phyloP scores from a whole-genome alignment of 2,888 invertebrate genomes.

The Eupithecia inturbata region DNA sequence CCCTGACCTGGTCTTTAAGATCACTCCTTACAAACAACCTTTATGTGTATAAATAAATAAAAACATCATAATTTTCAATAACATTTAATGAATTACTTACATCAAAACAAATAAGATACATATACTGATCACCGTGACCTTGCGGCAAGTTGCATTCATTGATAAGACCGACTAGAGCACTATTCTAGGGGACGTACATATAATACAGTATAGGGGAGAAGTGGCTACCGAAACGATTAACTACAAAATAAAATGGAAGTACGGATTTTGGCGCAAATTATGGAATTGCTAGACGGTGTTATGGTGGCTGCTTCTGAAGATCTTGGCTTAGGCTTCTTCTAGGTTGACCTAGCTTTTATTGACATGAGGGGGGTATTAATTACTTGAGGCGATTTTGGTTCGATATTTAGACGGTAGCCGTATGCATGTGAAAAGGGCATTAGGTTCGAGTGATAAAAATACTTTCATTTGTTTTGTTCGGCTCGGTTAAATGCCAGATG shows the following conservation, averaged over 20 bases:
- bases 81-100: conserved; percentile 80
- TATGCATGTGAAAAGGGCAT: no score
- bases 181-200: conserved; percentile 54
- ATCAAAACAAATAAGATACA: conserved; percentile 84
- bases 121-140: conserved; percentile 70
- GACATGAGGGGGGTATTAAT: no score
- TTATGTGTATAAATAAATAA: conserved; percentile 31
- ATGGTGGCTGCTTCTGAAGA: not conserved
- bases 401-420: no score
- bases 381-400: no score
- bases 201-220: conserved; percentile 42
- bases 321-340: not conserved
- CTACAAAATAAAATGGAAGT: conserved; percentile 12
- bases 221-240: conserved; percentile 31
- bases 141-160: conserved; percentile 75
- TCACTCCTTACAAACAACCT: no score
- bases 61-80: conserved; percentile 67
- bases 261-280: conserved; percentile 30
- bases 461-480: no score
- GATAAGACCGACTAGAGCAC: conserved; percentile 78
- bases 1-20: no score
- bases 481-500: no score
- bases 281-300: conserved; percentile 13
- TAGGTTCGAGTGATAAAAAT: no score
- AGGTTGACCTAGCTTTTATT: not conserved